These are phyloP conservation scores for Electrophaes corylata DNA, from an alignment of 2,888 invertebrate genomes.

Conservation along the genomic window DNA sequence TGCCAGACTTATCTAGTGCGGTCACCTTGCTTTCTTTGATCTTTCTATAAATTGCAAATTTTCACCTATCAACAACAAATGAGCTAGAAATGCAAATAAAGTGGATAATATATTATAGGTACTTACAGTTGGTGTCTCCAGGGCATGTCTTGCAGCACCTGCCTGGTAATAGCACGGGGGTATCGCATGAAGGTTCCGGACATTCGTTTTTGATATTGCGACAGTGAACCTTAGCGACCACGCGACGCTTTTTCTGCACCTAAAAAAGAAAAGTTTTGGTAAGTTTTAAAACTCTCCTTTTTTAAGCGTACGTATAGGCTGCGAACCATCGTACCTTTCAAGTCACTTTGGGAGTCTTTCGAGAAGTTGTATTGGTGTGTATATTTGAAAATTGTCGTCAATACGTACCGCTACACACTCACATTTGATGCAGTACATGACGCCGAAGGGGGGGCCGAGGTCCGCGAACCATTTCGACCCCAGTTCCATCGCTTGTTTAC, in stretches of 20 bases:
- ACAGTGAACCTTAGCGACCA: slow-evolving; percentile 95
- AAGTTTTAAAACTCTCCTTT: too few relatives aligned
- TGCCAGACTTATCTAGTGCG: slow-evolving; percentile 14
- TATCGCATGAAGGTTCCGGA: slow-evolving; percentile 93
- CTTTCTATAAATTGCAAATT: slow-evolving; percentile 25
- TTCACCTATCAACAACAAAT: slow-evolving; percentile 24
- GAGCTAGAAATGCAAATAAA: slow-evolving; percentile 25
- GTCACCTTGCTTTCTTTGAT: slow-evolving; percentile 30
- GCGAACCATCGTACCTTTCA: not conserved
- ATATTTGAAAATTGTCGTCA: slow-evolving; percentile 40
- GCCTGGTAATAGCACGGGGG: slow-evolving; percentile 92
- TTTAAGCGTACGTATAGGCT: too few relatives aligned
- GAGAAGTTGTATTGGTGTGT: slow-evolving; percentile 10
- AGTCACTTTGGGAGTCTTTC: not conserved
- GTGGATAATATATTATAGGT: slow-evolving; percentile 16
- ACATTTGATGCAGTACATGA: slow-evolving; percentile 98
- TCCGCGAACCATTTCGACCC: slow-evolving; percentile 97
- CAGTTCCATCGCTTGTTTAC: slow-evolving; percentile 93
- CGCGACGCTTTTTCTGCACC: slow-evolving; percentile 94
- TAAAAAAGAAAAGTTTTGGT: slow-evolving; percentile 57
- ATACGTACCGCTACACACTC: slow-evolving; percentile 96
- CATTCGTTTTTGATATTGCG: slow-evolving; percentile 96
- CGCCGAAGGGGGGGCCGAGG: slow-evolving; percentile 95
- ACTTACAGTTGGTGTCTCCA: slow-evolving; percentile 89
- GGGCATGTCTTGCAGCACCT: slow-evolving; percentile 97